Conservation (phyloP, 2,888 invertebrate genomes). For the Lamellibrachia columna region DNA sequence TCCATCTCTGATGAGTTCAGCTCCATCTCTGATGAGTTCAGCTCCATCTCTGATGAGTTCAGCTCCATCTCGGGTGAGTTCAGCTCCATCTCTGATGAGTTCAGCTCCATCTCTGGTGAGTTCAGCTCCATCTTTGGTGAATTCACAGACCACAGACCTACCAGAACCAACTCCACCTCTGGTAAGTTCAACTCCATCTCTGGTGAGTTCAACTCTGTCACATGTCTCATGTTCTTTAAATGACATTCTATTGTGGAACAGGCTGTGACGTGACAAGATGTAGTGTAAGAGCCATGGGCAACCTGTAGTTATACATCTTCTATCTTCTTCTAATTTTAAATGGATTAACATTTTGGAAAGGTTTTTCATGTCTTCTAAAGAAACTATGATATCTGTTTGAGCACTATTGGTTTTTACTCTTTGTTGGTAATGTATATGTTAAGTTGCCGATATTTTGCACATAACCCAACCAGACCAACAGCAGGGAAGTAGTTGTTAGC, state of each 20-base stretch:
- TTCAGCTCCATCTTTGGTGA: neutral
- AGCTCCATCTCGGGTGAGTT: conserved; percentile 85
- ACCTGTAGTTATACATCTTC: no score
- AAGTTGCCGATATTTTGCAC: neutral
- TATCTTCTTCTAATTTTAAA: no score
- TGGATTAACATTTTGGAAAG: no score
- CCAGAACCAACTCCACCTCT: neutral
- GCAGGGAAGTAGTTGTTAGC: no score
- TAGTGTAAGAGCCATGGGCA: no score
- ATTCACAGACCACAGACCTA: neutral
- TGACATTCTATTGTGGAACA: no score
- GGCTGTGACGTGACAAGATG: no score
- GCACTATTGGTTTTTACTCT: neutral
- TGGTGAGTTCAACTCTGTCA: conserved; percentile 71
- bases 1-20: conserved; percentile 68
- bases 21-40: conserved; percentile 82
- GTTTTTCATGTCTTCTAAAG: neutral
- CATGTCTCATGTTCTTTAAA: no score
- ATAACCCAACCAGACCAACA: no score
- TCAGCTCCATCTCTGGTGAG: conserved; percentile 88
- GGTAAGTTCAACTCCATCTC: conserved; percentile 76
- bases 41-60: conserved; percentile 61
- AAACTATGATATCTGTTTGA: neutral
- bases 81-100: neutral
- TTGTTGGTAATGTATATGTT: neutral